phyloP scores from a whole-genome alignment of 2,888 invertebrate species.

The Taphrorychus bicolor region DNA sequence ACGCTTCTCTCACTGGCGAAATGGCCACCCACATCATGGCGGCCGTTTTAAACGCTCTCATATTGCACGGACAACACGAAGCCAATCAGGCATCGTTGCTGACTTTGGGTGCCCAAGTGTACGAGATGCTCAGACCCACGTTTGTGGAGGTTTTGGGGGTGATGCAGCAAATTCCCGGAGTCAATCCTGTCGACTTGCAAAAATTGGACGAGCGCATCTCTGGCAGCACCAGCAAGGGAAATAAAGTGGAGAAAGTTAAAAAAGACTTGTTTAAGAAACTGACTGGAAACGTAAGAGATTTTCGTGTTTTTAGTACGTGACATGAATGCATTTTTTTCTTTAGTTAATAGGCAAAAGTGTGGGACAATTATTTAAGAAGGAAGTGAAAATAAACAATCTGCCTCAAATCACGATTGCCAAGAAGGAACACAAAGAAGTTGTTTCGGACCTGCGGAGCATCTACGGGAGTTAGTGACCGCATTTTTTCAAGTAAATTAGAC shows the following conservation, averaged over 20 bases:
- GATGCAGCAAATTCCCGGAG: slow-evolving; percentile 83
- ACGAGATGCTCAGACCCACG: slow-evolving; percentile 80
- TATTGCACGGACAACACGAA: slow-evolving; percentile 90
- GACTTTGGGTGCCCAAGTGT: slow-evolving; percentile 83
- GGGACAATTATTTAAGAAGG: slow-evolving; percentile 86
- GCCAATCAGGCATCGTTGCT: slow-evolving; percentile 83
- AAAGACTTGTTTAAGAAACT: slow-evolving; percentile 91
- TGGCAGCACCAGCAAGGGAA: slow-evolving; percentile 70
- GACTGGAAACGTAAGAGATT: slow-evolving; percentile 77
- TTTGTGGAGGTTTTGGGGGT: slow-evolving; percentile 72
- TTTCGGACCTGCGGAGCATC: slow-evolving; percentile 55
- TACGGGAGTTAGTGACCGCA: slow-evolving; percentile 47
- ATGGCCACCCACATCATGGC: slow-evolving; percentile 78
- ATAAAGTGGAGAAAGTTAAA: slow-evolving; percentile 87
- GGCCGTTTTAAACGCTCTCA: slow-evolving; percentile 74
- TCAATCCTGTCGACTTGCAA: slow-evolving; percentile 80
- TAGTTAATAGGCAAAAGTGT: slow-evolving; percentile 84
- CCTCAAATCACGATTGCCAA: slow-evolving; percentile 69
- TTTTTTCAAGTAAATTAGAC: slow-evolving; percentile 11
- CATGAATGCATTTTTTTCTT: slow-evolving; percentile 2
- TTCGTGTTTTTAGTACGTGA: too few relatives aligned
- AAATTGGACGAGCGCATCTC: slow-evolving; percentile 86
- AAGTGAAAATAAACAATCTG: slow-evolving; percentile 84
- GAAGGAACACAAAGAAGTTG: slow-evolving; percentile 55
- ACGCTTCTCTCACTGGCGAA: slow-evolving; percentile 65